Conservation (phyloP, 2,113 vertebrate species). For the Gopherus evgoodei region DNA sequence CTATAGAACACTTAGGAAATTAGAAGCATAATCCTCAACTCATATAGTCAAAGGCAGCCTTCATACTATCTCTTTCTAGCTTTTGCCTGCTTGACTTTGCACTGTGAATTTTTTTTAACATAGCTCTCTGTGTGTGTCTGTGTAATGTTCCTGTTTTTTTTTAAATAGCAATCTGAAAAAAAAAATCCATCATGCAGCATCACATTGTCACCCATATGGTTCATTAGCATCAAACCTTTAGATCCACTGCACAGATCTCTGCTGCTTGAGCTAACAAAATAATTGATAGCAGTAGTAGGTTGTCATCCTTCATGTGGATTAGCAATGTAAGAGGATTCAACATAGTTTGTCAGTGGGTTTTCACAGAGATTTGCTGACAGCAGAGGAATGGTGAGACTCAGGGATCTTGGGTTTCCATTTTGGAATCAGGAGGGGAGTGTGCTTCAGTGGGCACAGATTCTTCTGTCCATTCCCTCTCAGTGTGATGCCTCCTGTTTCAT, state of each 20-base stretch:
- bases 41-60: background rate
- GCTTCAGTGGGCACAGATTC: background rate
- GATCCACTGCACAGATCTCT: background rate
- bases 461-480: background rate
- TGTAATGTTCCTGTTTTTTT: background rate
- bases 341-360: background rate
- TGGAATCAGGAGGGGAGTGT: background rate
- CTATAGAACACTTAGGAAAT: slow-evolving; percentile 28
- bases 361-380: background rate
- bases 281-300: background rate
- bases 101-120: background rate
- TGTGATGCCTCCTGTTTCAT: too few relatives aligned
- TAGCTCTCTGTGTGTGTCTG: background rate
- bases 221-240: background rate
- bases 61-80: background rate
- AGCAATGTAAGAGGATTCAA: background rate
- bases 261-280: background rate
- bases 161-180: too few relatives aligned
- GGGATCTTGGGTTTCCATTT: background rate
- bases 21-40: background rate
- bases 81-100: background rate
- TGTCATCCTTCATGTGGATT: background rate
- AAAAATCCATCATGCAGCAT: too few relatives aligned
- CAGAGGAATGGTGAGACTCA: background rate
- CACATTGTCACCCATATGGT: too few relatives aligned